A percentile compares a stretch with the other conserved stretches of the same genome.
phyloP scores from a whole-genome alignment of 2,113 vertebrate genomes.

The Oreotragus oreotragus region DNA sequence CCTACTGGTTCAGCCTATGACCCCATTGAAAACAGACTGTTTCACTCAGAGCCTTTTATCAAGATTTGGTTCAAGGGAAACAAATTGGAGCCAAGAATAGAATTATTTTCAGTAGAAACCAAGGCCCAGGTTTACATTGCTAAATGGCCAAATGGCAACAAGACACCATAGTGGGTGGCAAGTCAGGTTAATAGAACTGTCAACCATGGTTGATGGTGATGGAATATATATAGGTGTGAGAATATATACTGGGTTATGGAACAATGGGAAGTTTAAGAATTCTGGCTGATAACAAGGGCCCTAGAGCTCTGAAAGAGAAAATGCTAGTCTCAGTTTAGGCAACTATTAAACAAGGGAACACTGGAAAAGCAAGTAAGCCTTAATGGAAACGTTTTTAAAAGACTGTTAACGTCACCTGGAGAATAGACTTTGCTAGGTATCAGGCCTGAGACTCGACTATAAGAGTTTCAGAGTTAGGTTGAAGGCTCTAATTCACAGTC shows the following conservation, averaged over 20 bases:
- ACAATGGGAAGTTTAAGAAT: not conserved
- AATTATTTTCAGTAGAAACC: not conserved
- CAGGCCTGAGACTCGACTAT: not conserved
- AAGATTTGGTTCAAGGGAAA: not conserved
- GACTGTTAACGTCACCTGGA: not conserved
- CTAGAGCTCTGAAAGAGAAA: not conserved
- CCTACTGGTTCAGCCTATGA: not conserved
- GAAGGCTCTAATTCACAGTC: not conserved
- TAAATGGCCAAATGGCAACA: not conserved
- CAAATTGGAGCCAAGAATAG: not conserved
- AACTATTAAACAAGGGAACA: not conserved
- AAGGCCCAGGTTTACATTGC: not conserved
- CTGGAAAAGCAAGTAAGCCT: not conserved
- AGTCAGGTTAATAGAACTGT: not conserved
- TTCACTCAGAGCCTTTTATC: not conserved
- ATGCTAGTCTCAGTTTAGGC: not conserved
- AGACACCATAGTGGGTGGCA: rapidly evolving
- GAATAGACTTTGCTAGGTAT: not conserved
- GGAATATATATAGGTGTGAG: no score
- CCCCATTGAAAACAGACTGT: not conserved
- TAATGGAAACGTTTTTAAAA: not conserved
- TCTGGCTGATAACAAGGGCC: not conserved
- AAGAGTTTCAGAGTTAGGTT: not conserved
- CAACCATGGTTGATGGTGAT: not conserved
- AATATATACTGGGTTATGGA: not conserved